Conservation (phyloP, 2,797 vertebrate genomes). For the Alectoris magna region DNA sequence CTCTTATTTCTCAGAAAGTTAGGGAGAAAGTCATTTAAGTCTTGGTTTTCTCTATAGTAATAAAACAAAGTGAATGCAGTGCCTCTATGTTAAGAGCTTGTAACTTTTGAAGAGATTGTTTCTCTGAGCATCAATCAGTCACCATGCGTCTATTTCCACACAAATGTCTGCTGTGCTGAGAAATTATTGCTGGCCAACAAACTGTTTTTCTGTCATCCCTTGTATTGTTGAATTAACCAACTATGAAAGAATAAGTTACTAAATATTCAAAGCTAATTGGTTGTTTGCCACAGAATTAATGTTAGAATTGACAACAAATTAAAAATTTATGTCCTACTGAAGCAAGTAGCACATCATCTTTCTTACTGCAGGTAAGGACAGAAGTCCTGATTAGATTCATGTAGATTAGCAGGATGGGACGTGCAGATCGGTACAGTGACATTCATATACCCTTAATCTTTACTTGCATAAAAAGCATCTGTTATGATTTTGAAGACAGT, state of each 20-base stretch:
- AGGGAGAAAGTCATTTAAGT: neutral
- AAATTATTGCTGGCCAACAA: neutral
- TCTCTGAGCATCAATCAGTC: neutral
- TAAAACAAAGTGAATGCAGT: neutral
- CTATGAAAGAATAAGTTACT: neutral
- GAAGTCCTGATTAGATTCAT: neutral
- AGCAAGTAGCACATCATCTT: neutral
- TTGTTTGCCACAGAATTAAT: neutral
- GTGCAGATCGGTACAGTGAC: neutral
- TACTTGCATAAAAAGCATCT: neutral
- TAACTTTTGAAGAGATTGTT: neutral
- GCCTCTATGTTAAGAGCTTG: neutral
- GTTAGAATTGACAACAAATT: neutral
- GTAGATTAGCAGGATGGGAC: neutral
- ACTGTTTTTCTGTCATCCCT: neutral
- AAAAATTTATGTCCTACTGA: neutral
- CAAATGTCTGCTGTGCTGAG: neutral
- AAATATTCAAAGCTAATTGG: conserved; percentile 4
- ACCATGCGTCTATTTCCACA: neutral
- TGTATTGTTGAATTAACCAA: neutral
- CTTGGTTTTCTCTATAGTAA: neutral
- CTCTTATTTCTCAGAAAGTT: neutral
- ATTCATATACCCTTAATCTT: neutral
- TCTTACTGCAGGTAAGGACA: neutral
- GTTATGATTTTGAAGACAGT: neutral